A percentile compares a stretch with the other conserved stretches of the same genome.
Evolutionary conservation across 2,797 vertebrate species (phyloP).

Genomic region (Brachyrhaphis roseni): DNA sequence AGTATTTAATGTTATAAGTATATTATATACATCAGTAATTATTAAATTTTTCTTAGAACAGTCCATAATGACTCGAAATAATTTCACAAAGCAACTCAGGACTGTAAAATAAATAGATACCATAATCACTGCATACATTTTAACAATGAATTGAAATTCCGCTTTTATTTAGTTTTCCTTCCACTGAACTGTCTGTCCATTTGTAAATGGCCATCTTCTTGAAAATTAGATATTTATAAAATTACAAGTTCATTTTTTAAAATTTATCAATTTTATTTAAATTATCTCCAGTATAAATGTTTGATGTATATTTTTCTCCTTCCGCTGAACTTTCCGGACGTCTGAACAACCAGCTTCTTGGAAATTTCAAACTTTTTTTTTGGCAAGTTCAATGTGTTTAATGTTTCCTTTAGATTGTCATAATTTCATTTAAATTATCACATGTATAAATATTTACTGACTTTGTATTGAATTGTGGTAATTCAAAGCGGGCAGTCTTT

Average conservation of each 20-base stretch:
- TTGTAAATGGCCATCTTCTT: not conserved
- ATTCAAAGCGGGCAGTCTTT: slow-evolving; percentile 50
- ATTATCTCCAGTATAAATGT: not conserved
- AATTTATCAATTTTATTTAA: not conserved
- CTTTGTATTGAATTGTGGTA: not conserved
- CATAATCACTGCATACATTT: not conserved
- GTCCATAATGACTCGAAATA: not conserved
- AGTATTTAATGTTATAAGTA: not conserved
- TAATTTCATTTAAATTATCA: not conserved
- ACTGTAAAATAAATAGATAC: not conserved
- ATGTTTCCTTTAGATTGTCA: not conserved
- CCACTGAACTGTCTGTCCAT: not conserved
- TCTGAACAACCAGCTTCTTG: not conserved
- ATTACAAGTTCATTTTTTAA: no score
- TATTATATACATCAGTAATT: not conserved
- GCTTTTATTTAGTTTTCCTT: not conserved
- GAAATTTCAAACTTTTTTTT: not conserved
- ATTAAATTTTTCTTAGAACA: not conserved
- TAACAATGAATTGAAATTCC: not conserved
- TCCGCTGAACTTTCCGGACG: not conserved
- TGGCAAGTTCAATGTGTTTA: not conserved
- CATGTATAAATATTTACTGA: not conserved
- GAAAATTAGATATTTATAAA: not conserved
- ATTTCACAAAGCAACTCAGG: not conserved
- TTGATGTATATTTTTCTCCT: not conserved